Evolutionary conservation across 2,888 invertebrate species (phyloP).

Genomic region (Diabrotica balteata): DNA sequence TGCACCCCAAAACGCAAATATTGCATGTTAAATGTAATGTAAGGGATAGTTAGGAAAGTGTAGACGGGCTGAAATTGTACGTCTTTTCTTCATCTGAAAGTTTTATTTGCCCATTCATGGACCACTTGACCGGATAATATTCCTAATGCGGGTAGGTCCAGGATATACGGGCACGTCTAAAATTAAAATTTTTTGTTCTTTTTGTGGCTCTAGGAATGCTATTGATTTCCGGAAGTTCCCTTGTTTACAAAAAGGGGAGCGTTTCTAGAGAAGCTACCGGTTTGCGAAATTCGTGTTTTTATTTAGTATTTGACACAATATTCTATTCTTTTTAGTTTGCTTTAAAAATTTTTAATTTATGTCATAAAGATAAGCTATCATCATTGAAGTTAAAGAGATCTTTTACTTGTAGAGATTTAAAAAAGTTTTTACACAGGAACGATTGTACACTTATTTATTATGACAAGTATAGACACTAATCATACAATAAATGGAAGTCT

Average conservation of each 20-base stretch:
- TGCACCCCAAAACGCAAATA: background rate
- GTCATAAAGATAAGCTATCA: no score
- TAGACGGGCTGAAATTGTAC: constrained; percentile 31
- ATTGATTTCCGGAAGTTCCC: constrained; percentile 17
- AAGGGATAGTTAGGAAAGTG: constrained; percentile 29
- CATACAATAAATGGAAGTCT: no score
- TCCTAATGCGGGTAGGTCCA: constrained; percentile 36
- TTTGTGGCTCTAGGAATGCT: constrained; percentile 16
- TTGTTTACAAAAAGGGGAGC: constrained; percentile 1
- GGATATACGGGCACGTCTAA: constrained; percentile 35
- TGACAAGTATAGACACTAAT: no score
- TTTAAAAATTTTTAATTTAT: no score
- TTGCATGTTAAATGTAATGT: constrained; percentile 26
- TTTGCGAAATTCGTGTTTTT: no score
- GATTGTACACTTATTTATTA: no score
- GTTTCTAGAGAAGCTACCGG: no score
- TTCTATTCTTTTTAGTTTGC: no score
- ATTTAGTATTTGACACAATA: no score
- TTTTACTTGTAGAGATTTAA: no score
- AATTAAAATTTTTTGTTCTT: constrained; percentile 34
- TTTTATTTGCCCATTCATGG: constrained; percentile 42
- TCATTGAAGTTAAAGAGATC: no score
- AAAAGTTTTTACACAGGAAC: no score
- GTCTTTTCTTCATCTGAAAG: constrained; percentile 30
- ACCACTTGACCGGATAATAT: constrained; percentile 42